Conservation (phyloP, 2,888 invertebrate species). For the Drosophila pseudotakahashii region DNA sequence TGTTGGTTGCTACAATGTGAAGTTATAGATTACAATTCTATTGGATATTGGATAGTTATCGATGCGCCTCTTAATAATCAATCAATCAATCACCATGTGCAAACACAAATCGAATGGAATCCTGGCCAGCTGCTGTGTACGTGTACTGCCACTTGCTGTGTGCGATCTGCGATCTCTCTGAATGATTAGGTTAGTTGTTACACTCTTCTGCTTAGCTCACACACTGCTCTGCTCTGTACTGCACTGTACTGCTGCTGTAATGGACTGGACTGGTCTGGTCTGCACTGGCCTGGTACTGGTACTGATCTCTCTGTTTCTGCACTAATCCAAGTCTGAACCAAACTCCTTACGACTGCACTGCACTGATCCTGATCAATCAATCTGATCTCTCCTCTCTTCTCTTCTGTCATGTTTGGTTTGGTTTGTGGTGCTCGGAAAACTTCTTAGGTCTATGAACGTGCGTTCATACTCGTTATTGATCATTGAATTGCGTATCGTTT, state of each 20-base stretch:
- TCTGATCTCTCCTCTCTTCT: constrained; percentile 25
- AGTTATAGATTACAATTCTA: constrained; percentile 40
- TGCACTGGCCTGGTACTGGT: constrained; percentile 10
- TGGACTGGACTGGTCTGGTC: constrained; percentile 46
- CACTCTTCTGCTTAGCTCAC: constrained; percentile 44
- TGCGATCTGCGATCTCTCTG: constrained; percentile 30
- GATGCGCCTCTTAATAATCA: constrained; percentile 43
- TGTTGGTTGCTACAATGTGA: constrained; percentile 34
- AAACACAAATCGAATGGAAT: constrained; percentile 63
- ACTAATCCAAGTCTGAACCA: constrained; percentile 36
- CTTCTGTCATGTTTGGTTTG: constrained; percentile 65
- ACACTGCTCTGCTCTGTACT: constrained; percentile 46
- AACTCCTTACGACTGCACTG: constrained; percentile 34
- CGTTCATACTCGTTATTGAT: constrained; percentile 73
- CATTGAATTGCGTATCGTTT: constrained; percentile 78
- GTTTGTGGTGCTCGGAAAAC: constrained; percentile 74
- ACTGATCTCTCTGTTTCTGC: constrained; percentile 26
- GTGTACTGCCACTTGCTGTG: constrained; percentile 57
- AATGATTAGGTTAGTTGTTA: constrained; percentile 16
- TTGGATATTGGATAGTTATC: constrained; percentile 44
- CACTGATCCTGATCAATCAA: constrained; percentile 60
- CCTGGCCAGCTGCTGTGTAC: constrained; percentile 73
- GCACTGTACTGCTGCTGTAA: constrained; percentile 36
- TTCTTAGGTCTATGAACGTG: constrained; percentile 73
- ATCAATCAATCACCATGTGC: constrained; percentile 56